Conservation (phyloP, 37 sponge, comb jelly and placozoan species). For the Halichondria panicea region DNA sequence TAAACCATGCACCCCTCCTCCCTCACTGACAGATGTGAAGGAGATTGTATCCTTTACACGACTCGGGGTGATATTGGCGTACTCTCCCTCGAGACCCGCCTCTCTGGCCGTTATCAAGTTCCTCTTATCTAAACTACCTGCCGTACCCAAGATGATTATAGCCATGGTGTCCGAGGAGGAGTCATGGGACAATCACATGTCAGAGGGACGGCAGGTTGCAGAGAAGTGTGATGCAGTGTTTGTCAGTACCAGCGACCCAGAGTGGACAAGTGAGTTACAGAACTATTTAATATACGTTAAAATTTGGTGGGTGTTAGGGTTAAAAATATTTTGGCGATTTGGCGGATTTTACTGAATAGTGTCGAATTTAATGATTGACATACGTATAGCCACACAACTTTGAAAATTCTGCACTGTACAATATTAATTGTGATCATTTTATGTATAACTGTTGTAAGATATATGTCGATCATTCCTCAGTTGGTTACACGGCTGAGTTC, state of each 20-base stretch:
- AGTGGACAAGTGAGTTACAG: conserved; percentile 24
- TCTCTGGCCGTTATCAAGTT: conserved; percentile 38
- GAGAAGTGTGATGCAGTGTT: conserved; percentile 8
- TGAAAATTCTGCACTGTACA: too few relatives aligned
- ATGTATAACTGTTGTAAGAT: too few relatives aligned
- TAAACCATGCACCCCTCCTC: neutral
- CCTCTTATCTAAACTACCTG: conserved; percentile 39
- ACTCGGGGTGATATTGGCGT: conserved; percentile 53
- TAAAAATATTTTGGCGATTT: conserved; percentile 4
- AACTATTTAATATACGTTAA: neutral
- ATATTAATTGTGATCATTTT: too few relatives aligned
- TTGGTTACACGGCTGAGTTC: conserved; percentile 21
- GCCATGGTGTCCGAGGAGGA: conserved; percentile 32
- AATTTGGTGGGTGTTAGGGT: neutral
- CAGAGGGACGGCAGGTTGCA: conserved; percentile 45
- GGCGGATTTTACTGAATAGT: conserved; percentile 7
- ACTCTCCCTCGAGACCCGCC: conserved; percentile 57
- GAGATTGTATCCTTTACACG: conserved; percentile 2
- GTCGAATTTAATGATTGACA: too few relatives aligned
- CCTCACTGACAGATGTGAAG: conserved; percentile 16
- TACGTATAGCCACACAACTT: neutral
- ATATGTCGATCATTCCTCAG: conserved; percentile 4
- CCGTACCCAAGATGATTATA: conserved; percentile 32
- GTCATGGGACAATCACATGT: conserved; percentile 19
- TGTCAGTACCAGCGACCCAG: conserved; percentile 3